Percentiles rank a stretch among this genome's conserved stretches.
Conservation (phyloP, 2,113 vertebrate genomes). For the Catharus bicknelli region DNA sequence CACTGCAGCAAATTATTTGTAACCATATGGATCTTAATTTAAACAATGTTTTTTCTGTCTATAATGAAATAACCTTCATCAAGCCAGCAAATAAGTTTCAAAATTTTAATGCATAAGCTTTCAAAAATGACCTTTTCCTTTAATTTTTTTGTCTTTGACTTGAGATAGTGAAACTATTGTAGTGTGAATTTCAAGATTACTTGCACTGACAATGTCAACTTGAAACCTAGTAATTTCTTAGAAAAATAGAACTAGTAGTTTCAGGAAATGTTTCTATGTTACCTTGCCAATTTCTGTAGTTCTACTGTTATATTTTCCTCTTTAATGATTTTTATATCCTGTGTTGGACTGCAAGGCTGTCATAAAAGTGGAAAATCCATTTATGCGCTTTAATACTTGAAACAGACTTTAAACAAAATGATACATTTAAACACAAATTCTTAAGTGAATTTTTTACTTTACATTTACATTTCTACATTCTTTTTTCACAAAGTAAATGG, state of each 20-base stretch:
- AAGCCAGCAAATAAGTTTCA: background rate
- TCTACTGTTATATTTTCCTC: background rate
- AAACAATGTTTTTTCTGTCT: background rate
- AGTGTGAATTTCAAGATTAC: conserved; percentile 42
- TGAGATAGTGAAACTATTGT: background rate
- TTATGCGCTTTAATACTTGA: background rate
- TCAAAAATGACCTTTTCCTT: background rate
- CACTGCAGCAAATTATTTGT: background rate
- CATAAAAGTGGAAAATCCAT: background rate
- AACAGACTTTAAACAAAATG: background rate
- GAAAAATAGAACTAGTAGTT: background rate
- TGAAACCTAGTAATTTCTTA: conserved; percentile 8
- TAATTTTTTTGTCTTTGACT: background rate
- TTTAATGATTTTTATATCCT: background rate
- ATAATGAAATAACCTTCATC: background rate
- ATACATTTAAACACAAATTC: background rate
- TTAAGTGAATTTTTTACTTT: background rate
- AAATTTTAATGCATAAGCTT: background rate
- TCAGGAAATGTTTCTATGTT: background rate
- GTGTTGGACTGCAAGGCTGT: background rate
- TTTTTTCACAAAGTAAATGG: background rate
- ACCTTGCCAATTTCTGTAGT: conserved; percentile 24
- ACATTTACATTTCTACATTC: background rate
- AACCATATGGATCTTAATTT: background rate
- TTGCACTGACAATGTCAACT: conserved; percentile 25